Evolutionary conservation across 2,113 vertebrate genomes (phyloP), one percentile per base, ranked within the genome.

Genomic region (Ia io): DNA sequence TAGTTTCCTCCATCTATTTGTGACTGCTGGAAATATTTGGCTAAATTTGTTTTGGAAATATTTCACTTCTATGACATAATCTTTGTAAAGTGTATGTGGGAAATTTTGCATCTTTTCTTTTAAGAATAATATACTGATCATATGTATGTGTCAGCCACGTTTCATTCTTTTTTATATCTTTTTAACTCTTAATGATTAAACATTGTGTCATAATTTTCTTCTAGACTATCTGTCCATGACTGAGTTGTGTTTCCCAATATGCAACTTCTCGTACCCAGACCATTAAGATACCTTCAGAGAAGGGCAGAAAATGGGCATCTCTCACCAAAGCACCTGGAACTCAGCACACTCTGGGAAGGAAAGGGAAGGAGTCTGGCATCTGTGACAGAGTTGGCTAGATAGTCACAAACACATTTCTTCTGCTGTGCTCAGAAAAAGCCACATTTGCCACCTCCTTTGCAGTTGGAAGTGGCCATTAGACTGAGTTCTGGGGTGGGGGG

Each of bases 1-100:
- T 22, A 69, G 70, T 9, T 91, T 80, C 42, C 20, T 84, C 20
- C 20, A 47, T 59, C 49, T 56, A 77, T 56, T 53, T 78, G 3
- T 82, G 51, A 89, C 63, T 65, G 44, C 80, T 88, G 61, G 82
- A 88, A 94, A 77, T 49, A 83, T 86, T 90, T 93, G 10, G 22
- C 10, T 69, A 61, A 88, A 49, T 79, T 77, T 25, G 78, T 42
- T 93, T 92, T 56, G 18, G 35, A 96, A 91, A 67, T 49, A 88
- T 22, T 90, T 95, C 6, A 88, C 6, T 49, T 56, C 63, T 42
- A 61, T 82, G 51, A 91, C n/a, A 49, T 74, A 84, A 87, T 65
- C 63, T 8, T 6, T 14, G 6, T 28, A 71, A 67, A 84, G 37
- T 22, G 9, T 22, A 69, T 30, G 56, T 40, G 1, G 63, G 44